Evolutionary conservation across 2,888 invertebrate genomes (phyloP), one percentile per base, ranked within the genome.

Genomic region (Lasioglossum villosulum): DNA sequence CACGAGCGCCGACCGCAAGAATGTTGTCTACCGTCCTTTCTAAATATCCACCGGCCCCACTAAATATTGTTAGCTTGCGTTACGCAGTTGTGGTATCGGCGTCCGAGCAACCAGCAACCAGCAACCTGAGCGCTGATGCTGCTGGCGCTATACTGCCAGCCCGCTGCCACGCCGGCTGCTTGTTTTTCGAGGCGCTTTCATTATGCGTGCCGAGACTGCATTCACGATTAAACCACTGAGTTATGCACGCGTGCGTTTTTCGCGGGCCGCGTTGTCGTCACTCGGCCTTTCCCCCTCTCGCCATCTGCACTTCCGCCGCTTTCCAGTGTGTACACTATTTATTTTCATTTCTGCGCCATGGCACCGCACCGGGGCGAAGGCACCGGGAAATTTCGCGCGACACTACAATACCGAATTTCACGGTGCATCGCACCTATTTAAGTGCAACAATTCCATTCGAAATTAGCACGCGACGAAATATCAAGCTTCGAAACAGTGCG

Each of bases 161-260:
- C 63, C 30, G 16, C 16, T 16, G 30, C 30, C 30, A 16, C 66
- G 66, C 83, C 77, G 77, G 76, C 83, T 80, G 90, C 89, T 88
- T 90, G 93, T 94, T 94, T 94, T 94, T 93, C 92, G 89, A 89
- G 89, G 88, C 90, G 92, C 92, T 94, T 94, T 94, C 93, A 94
- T 94, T 94, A 94, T 93, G 92, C 93, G 90, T 91, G 92, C 92
- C 91, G 86, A 90, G 90, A 89, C 88, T 87, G 88, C 92, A 89
- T 90, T 92, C 90, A 91, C 93, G 94, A 94, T 94, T 94, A 94
- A 93, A 93, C 93, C 93, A 81, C 93, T 93, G 93, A 94, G 92
- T 94, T 94, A 94, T 94, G 92, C 92, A 89, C 91, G 92, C 91
- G 90, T 92, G 93, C 93, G 93, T 94, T 94, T 95, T 94, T 93